Base-by-base conservation (phyloP, 2,113 vertebrate species). In the Chaetops frenatus region DNA sequence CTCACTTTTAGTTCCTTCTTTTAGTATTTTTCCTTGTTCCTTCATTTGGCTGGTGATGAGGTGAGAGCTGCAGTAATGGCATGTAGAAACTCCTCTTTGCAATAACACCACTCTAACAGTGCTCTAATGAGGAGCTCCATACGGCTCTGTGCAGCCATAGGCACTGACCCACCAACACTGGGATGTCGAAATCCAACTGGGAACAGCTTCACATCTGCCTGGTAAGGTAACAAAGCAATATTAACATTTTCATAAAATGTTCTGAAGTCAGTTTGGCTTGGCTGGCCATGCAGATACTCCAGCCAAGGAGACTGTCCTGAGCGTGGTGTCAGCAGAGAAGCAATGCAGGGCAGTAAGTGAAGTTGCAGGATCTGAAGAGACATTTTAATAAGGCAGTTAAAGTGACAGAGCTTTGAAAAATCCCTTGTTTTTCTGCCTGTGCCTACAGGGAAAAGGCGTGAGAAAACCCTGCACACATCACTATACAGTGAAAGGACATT, bases 221-320 rank as follows among this genome's bases (percentile, higher is more conserved):
- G 64, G 33, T 73, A 88, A 77, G 44, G 77, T 74, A 89, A 94
- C 88, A 96, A 74, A 97, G 90, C 89, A 67, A 86, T 67, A 95
- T 88, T 76, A 88, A 83, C 92, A 81, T 93, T 95, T 94, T 93
- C 92, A 87, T 93, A 79, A 96, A 85, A 62, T 42, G 67, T 84
- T 86, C 94, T 94, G 81, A 86, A 85, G 62, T 86, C 90, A 35
- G 86, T 96, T 97, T 96, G 81, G 69, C 56, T 97, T 97, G 96
- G 96, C 96, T 86, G 20, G 1, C 50, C 1, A 0, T 29, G 83
- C 80, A 31, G 70, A 62, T 56, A 6, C 71, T 80, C 20, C 38
- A 86, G 95, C 95, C 96, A 96, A 92, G 62, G 92, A 88, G 92
- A 80, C 81, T 81, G 70, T 94, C 94, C 96, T 82, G 92, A 91